Conservation (phyloP, 1,140 invertebrate genomes). For the Saccostrea echinata region DNA sequence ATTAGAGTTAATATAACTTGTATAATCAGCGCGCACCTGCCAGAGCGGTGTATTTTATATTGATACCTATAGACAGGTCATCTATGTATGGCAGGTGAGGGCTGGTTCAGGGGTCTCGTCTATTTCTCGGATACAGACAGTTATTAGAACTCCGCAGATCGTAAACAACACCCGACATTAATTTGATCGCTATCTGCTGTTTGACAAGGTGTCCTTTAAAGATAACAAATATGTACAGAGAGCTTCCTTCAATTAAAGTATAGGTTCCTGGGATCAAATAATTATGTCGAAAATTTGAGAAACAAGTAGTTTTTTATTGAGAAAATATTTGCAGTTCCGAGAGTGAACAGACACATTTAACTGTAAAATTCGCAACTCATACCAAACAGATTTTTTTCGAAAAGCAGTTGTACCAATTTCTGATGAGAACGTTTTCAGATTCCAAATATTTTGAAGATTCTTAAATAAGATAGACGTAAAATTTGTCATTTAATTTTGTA, state of each 20-base stretch:
- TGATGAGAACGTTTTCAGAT: background rate
- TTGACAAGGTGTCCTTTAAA: slow-evolving; percentile 15
- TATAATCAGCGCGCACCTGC: background rate
- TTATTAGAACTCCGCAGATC: slow-evolving; percentile 3
- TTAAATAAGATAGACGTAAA: background rate
- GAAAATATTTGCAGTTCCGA: too few relatives aligned
- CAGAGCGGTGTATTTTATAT: background rate
- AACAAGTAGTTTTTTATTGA: too few relatives aligned
- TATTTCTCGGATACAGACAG: slow-evolving; percentile 23
- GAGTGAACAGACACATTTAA: background rate
- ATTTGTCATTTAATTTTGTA: background rate
- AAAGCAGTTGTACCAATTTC: background rate
- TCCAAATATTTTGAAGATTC: background rate
- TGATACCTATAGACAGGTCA: background rate
- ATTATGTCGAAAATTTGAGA: background rate
- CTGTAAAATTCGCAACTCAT: background rate
- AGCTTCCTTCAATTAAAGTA: background rate
- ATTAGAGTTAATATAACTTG: background rate
- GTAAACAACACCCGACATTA: slow-evolving; percentile 16
- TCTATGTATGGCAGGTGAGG: too few relatives aligned
- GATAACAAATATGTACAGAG: background rate
- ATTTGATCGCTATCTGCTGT: slow-evolving; percentile 4
- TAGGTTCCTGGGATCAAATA: background rate
- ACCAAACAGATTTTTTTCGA: background rate
- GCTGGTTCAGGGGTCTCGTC: background rate